Conservation (phyloP, 2,113 vertebrate genomes). For the Bufo gargarizans region DNA sequence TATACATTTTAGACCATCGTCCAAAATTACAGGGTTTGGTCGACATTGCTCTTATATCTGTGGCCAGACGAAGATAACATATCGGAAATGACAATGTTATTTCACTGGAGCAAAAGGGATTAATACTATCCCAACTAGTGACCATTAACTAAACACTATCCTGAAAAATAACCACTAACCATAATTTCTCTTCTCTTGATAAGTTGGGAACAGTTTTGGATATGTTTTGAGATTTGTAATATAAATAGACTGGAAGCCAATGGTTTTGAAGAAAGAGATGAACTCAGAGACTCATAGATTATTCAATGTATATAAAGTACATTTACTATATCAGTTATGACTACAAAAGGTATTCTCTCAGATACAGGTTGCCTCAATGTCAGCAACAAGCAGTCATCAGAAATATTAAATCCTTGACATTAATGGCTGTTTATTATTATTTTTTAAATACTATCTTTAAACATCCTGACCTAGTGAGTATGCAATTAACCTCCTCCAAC, state of each 20-base stretch:
- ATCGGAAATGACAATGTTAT: too few species aligned
- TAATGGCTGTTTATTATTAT: conserved; percentile 51
- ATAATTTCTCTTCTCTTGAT: neutral
- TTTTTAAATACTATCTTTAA: conserved; percentile 37
- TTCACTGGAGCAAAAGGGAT: neutral
- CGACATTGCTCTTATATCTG: too few species aligned
- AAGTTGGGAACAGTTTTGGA: neutral
- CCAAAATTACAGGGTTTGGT: too few species aligned
- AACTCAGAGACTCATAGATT: neutral
- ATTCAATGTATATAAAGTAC: too few species aligned
- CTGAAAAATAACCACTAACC: neutral
- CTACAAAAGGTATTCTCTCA: conserved; percentile 1
- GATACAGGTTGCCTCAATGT: neutral
- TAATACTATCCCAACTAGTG: neutral
- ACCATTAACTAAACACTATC: neutral
- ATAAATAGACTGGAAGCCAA: neutral
- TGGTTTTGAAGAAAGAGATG: neutral
- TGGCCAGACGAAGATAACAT: neutral
- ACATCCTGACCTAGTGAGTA: conserved; percentile 38
- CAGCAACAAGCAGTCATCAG: neutral
- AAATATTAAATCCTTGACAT: conserved; percentile 22
- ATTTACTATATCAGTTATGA: neutral
- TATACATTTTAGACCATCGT: too few species aligned
- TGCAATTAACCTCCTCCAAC: conserved; percentile 50
- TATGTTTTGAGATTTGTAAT: too few species aligned